Conservation (phyloP, 2,888 invertebrate species). For the Chymomyza caudatula region DNA sequence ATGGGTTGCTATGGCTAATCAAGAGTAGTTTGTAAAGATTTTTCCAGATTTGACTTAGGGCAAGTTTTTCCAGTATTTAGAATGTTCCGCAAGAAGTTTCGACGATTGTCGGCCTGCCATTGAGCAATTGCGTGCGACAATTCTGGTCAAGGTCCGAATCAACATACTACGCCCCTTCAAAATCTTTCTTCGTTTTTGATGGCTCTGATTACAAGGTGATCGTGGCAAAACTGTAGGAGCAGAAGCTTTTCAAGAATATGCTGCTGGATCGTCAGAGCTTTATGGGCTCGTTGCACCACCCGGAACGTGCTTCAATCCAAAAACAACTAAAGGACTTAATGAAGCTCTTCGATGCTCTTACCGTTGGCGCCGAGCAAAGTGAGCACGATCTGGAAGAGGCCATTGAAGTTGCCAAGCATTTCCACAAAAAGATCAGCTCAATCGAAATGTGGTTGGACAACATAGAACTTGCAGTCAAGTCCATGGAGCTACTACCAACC, state of each 20-base stretch:
- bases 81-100: too few species aligned
- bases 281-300: slow-evolving; percentile 94
- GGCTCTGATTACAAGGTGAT: slow-evolving; percentile 98
- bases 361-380: slow-evolving; percentile 89
- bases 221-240: slow-evolving; percentile 98
- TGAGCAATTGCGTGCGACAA: too few species aligned
- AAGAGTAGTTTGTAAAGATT: too few species aligned
- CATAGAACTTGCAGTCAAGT: slow-evolving; percentile 91
- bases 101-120: too few species aligned
- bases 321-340: slow-evolving; percentile 92
- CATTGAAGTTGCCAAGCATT: slow-evolving; percentile 93
- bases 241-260: slow-evolving; percentile 99
- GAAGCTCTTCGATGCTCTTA: slow-evolving; percentile 91
- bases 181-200: too few species aligned
- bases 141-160: too few species aligned
- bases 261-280: slow-evolving; percentile 95
- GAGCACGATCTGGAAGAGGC: slow-evolving; percentile 94
- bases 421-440: slow-evolving; percentile 92
- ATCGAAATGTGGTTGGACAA: slow-evolving; percentile 93
- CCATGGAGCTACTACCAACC: slow-evolving; percentile 94
- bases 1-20: too few species aligned
- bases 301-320: slow-evolving; percentile 93
- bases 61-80: too few species aligned
- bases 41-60: too few species aligned
- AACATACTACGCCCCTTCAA: too few species aligned